Evolutionary conservation across 2,113 vertebrate genomes (phyloP).

Genomic region (Xenopus laevis): DNA sequence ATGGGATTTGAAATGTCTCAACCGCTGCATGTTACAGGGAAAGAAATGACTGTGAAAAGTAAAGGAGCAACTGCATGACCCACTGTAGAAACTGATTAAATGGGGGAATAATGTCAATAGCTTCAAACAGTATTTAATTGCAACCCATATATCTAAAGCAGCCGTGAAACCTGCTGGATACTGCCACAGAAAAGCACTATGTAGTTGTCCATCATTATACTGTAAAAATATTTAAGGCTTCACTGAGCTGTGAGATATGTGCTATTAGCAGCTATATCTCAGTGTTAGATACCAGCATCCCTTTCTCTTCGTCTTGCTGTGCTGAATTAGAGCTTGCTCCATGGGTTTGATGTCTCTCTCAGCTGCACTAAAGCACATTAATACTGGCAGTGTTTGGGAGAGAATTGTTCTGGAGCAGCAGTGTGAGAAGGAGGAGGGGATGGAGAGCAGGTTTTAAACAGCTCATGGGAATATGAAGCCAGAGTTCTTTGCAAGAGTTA

Average conservation of each 20-base stretch:
- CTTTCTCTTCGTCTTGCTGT: constrained; percentile 12
- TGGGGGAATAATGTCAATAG: no score
- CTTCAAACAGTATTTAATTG: no score
- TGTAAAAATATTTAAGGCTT: constrained; percentile 7
- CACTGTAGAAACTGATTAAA: no score
- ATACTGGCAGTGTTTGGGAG: constrained; percentile 15
- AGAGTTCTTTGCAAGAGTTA: constrained; percentile 39
- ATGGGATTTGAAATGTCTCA: no score
- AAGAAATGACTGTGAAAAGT: no score
- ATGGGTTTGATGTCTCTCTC: background rate
- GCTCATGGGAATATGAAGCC: constrained; percentile 31
- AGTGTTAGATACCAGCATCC: constrained; percentile 1
- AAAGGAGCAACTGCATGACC: no score
- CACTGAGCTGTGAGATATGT: constrained; percentile 67
- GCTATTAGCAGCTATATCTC: constrained; percentile 72
- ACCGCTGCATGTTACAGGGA: no score
- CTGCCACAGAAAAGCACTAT: background rate
- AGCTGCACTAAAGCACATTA: constrained; percentile 5
- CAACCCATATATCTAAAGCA: background rate
- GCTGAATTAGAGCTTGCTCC: background rate
- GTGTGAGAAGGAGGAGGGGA: constrained; percentile 43
- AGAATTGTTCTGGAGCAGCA: constrained; percentile 55
- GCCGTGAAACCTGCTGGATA: background rate
- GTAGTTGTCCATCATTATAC: background rate
- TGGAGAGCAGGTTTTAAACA: background rate